These are phyloP conservation scores for Patella ulyssiponensis DNA, from an alignment of 2,888 invertebrate species.

Conservation along the genomic window DNA sequence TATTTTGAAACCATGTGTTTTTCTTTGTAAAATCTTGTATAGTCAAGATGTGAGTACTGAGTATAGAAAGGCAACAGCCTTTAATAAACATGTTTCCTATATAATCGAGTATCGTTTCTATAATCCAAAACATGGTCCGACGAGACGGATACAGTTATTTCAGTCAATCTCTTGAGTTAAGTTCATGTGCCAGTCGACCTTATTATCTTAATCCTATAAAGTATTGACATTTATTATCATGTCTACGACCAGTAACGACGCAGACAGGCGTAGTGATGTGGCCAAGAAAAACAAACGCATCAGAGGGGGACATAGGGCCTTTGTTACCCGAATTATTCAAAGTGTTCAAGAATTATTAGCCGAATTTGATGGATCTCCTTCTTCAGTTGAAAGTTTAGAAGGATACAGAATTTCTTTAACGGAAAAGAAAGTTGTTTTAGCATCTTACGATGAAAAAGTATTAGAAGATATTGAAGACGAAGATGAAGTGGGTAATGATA, in stretches of 20 bases:
- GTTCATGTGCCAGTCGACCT: constrained; percentile 3
- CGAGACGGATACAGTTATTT: background rate
- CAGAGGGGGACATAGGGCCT: background rate
- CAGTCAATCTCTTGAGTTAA: background rate
- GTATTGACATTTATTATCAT: too few species aligned
- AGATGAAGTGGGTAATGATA: background rate
- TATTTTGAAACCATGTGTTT: too few species aligned
- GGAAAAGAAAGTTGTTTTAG: background rate
- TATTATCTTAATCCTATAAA: background rate
- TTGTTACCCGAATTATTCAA: constrained; percentile 2
- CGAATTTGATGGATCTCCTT: background rate
- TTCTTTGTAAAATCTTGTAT: too few species aligned
- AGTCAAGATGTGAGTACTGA: too few species aligned
- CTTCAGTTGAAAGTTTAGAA: background rate
- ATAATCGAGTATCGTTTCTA: background rate
- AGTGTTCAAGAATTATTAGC: background rate
- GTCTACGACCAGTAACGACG: background rate
- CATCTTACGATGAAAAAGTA: background rate
- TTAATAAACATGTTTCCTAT: background rate
- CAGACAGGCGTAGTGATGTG: background rate
- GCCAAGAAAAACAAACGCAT: background rate
- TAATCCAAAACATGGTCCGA: background rate
- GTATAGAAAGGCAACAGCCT: too few species aligned
- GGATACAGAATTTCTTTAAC: background rate
- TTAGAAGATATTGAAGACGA: constrained; percentile 6